Conservation (phyloP, 2,797 vertebrate species). For the Heterohyrax brucei region DNA sequence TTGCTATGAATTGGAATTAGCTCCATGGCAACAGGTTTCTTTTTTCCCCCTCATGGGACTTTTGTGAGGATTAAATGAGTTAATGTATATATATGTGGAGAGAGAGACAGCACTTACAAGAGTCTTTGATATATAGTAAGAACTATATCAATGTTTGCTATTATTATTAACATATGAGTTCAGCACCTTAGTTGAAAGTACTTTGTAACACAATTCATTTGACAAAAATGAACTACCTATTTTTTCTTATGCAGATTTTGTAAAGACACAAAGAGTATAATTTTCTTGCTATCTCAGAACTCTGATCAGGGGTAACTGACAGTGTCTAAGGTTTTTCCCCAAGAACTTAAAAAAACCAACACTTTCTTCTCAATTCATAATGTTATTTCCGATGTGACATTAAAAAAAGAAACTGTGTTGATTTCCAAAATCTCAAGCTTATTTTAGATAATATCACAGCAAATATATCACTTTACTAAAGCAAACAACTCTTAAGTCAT, state of each 20-base stretch:
- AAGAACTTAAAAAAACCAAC: conserved; percentile 59
- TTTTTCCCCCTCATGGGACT: neutral
- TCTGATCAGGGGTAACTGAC: conserved; percentile 41
- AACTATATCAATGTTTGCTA: conserved; percentile 48
- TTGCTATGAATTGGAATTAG: neutral
- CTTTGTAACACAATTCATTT: conserved; percentile 22
- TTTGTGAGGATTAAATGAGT: conserved; percentile 54
- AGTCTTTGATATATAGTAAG: conserved; percentile 27
- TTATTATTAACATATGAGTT: conserved; percentile 33
- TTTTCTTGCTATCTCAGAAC: conserved; percentile 53
- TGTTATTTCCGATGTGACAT: conserved; percentile 47
- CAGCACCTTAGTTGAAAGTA: conserved; percentile 17
- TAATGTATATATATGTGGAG: neutral
- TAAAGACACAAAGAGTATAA: conserved; percentile 10
- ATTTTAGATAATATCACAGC: conserved; percentile 47
- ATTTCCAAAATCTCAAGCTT: conserved; percentile 49
- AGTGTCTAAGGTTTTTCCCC: conserved; percentile 43
- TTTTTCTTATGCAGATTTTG: conserved; percentile 52
- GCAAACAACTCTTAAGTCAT: conserved; percentile 4
- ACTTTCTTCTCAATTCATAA: conserved; percentile 45
- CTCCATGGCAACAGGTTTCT: neutral
- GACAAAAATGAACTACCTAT: conserved; percentile 41
- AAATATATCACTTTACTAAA: conserved; percentile 57
- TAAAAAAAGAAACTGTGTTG: conserved; percentile 52
- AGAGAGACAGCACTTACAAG: neutral